Evolutionary conservation across 2,113 vertebrate species (phyloP).

Genomic region (Aegithalos caudatus): DNA sequence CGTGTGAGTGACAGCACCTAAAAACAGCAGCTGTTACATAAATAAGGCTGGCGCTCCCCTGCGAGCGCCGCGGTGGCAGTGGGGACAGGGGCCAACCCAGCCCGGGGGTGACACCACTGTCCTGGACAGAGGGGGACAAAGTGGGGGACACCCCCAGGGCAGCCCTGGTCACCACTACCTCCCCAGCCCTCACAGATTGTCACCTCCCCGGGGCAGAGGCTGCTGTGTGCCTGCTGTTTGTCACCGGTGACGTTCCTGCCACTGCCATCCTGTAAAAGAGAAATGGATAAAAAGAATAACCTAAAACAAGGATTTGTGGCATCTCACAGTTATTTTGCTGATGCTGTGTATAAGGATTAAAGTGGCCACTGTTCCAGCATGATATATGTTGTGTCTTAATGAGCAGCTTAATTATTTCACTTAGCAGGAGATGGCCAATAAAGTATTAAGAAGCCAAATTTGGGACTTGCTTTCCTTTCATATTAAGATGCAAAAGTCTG

Average conservation of each 20-base stretch:
- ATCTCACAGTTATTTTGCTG: background rate
- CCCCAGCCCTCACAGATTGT: background rate
- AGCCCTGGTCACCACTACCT: background rate
- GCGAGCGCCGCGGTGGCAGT: rapidly evolving
- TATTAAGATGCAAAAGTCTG: background rate
- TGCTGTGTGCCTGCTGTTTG: background rate
- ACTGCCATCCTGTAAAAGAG: background rate
- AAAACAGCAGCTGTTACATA: conserved; percentile 27
- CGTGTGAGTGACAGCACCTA: conserved; percentile 6
- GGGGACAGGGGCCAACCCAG: background rate
- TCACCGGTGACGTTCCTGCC: rapidly evolving
- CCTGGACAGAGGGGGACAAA: background rate
- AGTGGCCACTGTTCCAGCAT: background rate
- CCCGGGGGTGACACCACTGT: rapidly evolving
- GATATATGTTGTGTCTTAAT: background rate
- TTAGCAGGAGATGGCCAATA: background rate
- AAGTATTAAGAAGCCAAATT: background rate
- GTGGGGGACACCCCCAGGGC: background rate
- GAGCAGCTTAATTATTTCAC: background rate
- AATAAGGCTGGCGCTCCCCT: background rate
- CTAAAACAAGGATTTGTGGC: background rate
- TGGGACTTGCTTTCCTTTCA: background rate
- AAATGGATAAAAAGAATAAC: background rate
- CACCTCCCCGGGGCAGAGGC: background rate
- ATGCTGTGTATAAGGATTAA: background rate